Evolutionary conservation across 2,888 invertebrate species (phyloP).

Genomic region (Andrena marginata): DNA sequence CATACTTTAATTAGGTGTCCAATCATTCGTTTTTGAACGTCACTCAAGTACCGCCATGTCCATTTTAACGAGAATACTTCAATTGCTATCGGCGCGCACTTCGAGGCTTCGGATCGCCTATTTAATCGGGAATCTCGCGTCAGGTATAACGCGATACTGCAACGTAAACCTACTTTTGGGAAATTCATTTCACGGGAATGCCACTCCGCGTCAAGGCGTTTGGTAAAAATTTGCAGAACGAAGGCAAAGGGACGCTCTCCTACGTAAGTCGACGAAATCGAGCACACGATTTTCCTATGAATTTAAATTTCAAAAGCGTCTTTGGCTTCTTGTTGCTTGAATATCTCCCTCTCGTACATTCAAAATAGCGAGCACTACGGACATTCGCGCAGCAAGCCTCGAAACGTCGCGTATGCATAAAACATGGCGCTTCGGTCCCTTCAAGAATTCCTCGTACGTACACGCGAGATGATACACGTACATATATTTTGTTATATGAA

Average conservation of each 20-base stretch:
- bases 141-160: neutral
- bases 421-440: slow-evolving; percentile 30
- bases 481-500: slow-evolving; percentile 20
- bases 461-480: slow-evolving; percentile 24
- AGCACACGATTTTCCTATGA: slow-evolving; percentile 21
- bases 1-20: neutral
- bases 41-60: neutral
- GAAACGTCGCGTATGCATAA: slow-evolving; percentile 38
- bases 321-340: slow-evolving; percentile 14
- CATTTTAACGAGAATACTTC: no score
- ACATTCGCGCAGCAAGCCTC: slow-evolving; percentile 32
- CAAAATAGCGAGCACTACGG: slow-evolving; percentile 11
- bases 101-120: neutral
- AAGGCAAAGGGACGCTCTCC: neutral
- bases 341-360: slow-evolving; percentile 10
- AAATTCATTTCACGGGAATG: neutral
- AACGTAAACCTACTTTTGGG: neutral
- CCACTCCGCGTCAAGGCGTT: neutral
- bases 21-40: neutral
- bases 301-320: slow-evolving; percentile 43
- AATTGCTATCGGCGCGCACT: no score
- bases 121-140: neutral
- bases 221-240: neutral
- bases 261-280: slow-evolving; percentile 11
- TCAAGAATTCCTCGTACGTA: slow-evolving; percentile 33